Base-by-base conservation (phyloP, 2,888 invertebrate genomes). In the Diarsia dahlii region DNA sequence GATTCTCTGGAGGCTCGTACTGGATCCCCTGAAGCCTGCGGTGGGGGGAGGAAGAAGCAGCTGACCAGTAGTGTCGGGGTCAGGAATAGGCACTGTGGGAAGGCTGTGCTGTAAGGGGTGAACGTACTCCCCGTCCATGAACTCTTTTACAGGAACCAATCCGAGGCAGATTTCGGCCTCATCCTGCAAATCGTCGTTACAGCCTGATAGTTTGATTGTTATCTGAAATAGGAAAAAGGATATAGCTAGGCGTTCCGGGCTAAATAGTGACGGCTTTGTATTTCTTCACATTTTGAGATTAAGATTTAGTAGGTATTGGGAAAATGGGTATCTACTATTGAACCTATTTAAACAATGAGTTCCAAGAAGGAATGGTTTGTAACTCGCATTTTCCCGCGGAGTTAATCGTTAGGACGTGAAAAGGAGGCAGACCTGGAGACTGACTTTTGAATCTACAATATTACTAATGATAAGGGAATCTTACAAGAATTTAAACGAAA, bases 121-220 rank as follows among this genome's bases (percentile, higher is more conserved):
- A 3, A 78, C 70, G 77, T 93, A 94, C 0, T 78, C 76, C 0
- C 84, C 86, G 0, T 84, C 79, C 0, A 84, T 65, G 4, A 88
- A 87, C 34, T 86, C 87, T 46, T 72, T 54, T 2, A 93, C 54
- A 0, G 95, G 95, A 2, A 94, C 81, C 13, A 94, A 78, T 0
- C 95, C 95, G n/a, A 95, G 83, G 60, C 90, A 91, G 34, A 95
- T 88, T 66, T 94, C 93, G 0, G 90, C 80, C 71, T 94, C 93
- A 39, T 95, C 95, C 74, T 90, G 85, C 6, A 93, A 45, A 3
- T 93, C 91, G 39, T 92, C 92, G 80, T 91, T 93, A 86, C 95
- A 95, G 1, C 94, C 95, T 0, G 95, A 91, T n/a, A 94, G 67
- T 80, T 91, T 91, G 71, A 95, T 78, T 73, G 82, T 92, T 20